These are phyloP conservation scores for Clamator glandarius DNA, from an alignment of 2,797 vertebrate genomes.

Conservation along the genomic window DNA sequence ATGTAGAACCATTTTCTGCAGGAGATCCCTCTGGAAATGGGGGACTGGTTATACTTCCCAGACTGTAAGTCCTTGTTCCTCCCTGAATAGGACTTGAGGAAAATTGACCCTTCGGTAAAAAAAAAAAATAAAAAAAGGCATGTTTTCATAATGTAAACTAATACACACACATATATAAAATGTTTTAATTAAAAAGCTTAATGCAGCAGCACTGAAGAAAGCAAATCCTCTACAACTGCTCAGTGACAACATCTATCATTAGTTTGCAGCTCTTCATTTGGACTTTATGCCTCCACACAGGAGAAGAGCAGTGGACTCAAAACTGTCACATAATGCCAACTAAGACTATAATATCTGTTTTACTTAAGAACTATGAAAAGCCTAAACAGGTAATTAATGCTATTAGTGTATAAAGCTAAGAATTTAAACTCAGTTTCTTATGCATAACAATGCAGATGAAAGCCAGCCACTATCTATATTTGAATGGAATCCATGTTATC, in stretches of 20 bases:
- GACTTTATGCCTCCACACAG: neutral
- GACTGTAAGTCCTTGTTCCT: slow-evolving; percentile 84
- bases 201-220: neutral
- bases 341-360: neutral
- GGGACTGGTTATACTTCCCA: slow-evolving; percentile 89
- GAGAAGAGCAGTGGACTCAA: neutral
- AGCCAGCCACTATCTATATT: neutral
- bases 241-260: neutral
- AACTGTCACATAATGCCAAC: neutral
- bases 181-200: neutral
- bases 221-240: neutral
- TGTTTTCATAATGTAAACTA: neutral
- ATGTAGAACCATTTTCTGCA: slow-evolving; percentile 78
- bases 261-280: neutral
- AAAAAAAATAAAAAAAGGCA: neutral
- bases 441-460: neutral
- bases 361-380: neutral
- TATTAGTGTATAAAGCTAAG: neutral
- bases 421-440: neutral
- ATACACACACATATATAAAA: neutral
- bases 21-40: slow-evolving; percentile 82
- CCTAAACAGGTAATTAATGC: neutral
- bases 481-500: neutral
- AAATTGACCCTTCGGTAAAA: slow-evolving; percentile 87
- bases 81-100: slow-evolving; percentile 96